Percentiles rank a stretch among this genome's conserved stretches.
Conservation (phyloP, 2,113 vertebrate genomes). For the Acinonyx jubatus region DNA sequence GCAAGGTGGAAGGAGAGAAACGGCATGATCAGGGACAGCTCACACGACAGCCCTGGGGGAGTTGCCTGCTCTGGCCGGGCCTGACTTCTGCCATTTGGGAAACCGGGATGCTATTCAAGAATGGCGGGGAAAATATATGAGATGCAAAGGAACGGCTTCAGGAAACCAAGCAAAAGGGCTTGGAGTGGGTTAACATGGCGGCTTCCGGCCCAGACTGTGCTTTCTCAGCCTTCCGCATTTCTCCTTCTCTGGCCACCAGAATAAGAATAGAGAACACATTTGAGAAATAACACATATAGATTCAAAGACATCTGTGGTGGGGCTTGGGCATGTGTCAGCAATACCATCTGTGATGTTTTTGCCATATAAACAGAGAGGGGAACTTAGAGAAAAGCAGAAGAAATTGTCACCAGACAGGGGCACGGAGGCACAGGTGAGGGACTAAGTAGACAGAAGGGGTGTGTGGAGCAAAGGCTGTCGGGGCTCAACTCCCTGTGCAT, state of each 20-base stretch:
- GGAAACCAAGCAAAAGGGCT: not conserved
- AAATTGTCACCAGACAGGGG: not conserved
- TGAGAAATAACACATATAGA: not conserved
- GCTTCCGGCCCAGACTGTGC: not conserved
- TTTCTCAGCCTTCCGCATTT: not conserved
- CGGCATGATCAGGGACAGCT: rapidly evolving
- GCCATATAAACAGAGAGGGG: not conserved
- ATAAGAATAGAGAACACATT: not conserved
- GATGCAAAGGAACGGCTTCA: not conserved
- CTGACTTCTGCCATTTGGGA: not conserved
- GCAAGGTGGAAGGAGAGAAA: not conserved
- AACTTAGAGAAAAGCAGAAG: not conserved
- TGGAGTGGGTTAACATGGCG: not conserved
- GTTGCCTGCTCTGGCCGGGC: not conserved
- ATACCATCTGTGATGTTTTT: not conserved
- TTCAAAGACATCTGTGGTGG: not conserved
- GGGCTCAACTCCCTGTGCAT: not conserved
- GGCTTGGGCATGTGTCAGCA: not conserved
- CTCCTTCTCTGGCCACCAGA: not conserved
- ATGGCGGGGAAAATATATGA: not conserved
- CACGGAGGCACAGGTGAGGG: rapidly evolving
- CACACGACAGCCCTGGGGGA: too few species aligned
- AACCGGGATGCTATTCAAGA: not conserved
- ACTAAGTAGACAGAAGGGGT: not conserved
- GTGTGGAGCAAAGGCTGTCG: not conserved